A percentile compares a stretch with the other conserved stretches of the same genome.
These are phyloP conservation scores for Blera fallax DNA, from an alignment of 2,888 invertebrate species.

Conservation along the genomic window DNA sequence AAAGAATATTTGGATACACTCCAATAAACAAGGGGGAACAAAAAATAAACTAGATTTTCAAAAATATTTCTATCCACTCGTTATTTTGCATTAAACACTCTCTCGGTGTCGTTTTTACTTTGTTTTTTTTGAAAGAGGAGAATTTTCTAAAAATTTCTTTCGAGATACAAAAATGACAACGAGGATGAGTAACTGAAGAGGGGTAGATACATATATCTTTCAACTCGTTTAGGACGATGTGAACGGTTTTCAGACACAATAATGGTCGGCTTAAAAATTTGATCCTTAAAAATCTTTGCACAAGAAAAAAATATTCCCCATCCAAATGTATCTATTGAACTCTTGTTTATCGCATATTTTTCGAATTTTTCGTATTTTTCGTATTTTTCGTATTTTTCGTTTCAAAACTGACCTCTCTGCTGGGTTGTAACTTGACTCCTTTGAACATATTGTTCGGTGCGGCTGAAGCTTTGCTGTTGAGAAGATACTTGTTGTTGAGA, in stretches of 20 bases:
- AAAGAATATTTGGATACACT: slow-evolving; percentile 53
- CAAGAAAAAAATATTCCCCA: neutral
- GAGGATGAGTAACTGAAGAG: slow-evolving; percentile 5
- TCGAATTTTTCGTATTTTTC: no score
- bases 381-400: no score
- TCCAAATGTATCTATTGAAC: neutral
- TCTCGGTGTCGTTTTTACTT: neutral
- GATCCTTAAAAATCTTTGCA: no score
- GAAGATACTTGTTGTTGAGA: slow-evolving; percentile 83
- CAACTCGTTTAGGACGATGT: neutral
- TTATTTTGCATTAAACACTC: slow-evolving; percentile 51
- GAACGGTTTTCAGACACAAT: no score
- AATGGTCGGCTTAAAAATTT: no score
- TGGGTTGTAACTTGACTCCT: slow-evolving; percentile 89
- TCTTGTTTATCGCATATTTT: neutral
- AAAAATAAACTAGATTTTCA: slow-evolving; percentile 40
- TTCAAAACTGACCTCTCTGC: slow-evolving; percentile 86
- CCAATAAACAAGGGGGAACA: slow-evolving; percentile 56
- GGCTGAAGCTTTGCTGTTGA: slow-evolving; percentile 86
- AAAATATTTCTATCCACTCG: slow-evolving; percentile 31
- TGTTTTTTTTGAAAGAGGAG: neutral
- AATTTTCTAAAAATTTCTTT: slow-evolving; percentile 27
- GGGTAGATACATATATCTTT: neutral
- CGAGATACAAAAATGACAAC: neutral
- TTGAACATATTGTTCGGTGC: slow-evolving; percentile 87